Evolutionary conservation across 2,797 vertebrate species (phyloP), one percentile per base, ranked within the genome.

Genomic region (Monodelphis domestica): DNA sequence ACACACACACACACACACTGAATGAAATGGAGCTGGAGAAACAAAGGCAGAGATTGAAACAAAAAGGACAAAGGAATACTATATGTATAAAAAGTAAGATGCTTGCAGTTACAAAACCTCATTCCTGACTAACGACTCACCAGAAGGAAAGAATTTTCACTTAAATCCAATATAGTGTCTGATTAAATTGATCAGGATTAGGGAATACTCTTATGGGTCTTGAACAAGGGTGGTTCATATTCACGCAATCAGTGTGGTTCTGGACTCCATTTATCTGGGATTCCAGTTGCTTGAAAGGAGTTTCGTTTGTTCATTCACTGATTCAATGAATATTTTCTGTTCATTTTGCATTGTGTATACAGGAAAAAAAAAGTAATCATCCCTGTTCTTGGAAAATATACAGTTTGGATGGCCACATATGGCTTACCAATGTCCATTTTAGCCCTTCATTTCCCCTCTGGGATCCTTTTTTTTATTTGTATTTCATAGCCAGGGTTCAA

Each of bases 71-170:
- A 78, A 78, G n/a, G 63, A 70, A 21, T 45, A n/a, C n/a, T 78
- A 17, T 5, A 45, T 45, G 26, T 45, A 11, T 3, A 84, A n/a
- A n/a, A n/a, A 84, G 38, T 84, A 84, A 50, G 38, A 84, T 84
- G 50, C 4, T n/a, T 30, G 24, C 91, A 33, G 7, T 59, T 57
- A 91, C 51, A 78, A 93, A 87, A 57, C 45, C 91, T 96, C 93
- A 45, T 53, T 88, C 54, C 87, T 94, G 56, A 70, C 53, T 78
- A 87, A 1, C 90, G 78, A 53, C 26, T 45, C 24, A 84, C 57
- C 89, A 54, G 90, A 91, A 90, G 89, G 54, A 89, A 70, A 29
- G n/a, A 4, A 30, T 57, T 57, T n/a, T n/a, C n/a, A n/a, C 59
- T 38, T 92, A 50, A 9, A 78, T 90, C 54, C 55, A n/a, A 1